Evolutionary conservation across 2,113 vertebrate species (phyloP).

Genomic region (Crotalus horridus): DNA sequence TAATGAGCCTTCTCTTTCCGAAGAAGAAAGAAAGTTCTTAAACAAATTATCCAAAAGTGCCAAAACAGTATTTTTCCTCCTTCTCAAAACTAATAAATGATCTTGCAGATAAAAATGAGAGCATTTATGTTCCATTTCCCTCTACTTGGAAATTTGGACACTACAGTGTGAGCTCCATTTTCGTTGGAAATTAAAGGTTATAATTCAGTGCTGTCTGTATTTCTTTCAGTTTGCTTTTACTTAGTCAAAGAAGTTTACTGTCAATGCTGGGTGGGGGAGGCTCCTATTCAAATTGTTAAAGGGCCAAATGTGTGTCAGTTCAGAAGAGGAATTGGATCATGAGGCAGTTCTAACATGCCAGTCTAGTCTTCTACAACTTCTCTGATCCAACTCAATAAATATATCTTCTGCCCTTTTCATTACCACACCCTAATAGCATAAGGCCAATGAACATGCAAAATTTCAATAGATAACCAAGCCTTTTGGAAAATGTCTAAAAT

Average conservation of each 20-base stretch:
- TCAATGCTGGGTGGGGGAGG: not conserved
- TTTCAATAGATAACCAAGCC: not conserved
- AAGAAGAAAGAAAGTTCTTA: conserved; percentile 57
- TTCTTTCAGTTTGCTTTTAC: not conserved
- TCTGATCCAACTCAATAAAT: not conserved
- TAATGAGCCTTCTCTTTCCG: conserved; percentile 69
- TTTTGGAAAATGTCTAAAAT: not conserved
- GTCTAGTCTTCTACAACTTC: not conserved
- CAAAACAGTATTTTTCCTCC: conserved; percentile 45
- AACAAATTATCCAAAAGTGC: conserved; percentile 59
- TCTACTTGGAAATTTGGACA: not conserved
- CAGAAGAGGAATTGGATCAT: not conserved
- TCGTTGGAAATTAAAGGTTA: not conserved
- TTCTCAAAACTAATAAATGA: conserved; percentile 13
- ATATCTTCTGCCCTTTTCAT: not conserved
- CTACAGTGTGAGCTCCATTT: not conserved
- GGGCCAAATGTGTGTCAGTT: not conserved
- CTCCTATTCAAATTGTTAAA: not conserved
- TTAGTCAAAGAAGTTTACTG: not conserved
- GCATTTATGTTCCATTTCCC: not conserved
- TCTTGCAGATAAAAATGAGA: not conserved
- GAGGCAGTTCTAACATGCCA: not conserved
- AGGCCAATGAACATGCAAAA: not conserved
- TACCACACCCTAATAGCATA: not conserved
- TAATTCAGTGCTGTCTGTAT: not conserved